Evolutionary conservation across 2,113 vertebrate species (phyloP), one percentile per base, ranked within the genome.

Genomic region (Connochaetes taurinus): DNA sequence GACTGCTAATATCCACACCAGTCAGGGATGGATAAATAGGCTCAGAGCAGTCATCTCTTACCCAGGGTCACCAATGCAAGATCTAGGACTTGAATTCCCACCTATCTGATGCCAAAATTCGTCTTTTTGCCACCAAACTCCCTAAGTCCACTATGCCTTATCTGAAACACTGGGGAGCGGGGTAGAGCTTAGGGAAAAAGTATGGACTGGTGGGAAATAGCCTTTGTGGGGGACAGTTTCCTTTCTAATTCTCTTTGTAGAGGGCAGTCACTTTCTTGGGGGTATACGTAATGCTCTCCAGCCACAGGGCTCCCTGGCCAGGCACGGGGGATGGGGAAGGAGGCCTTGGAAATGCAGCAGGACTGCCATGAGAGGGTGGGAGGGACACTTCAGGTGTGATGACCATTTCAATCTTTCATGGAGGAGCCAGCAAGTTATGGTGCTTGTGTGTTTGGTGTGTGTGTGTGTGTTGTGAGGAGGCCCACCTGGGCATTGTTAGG

Each of bases 131-230:
- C 19, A 85, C 27, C 62, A 82, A 40, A 84, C 60, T 43, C 67
- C 90, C 90, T 31, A 97, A 98, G 53, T 84, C 95, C 60, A 64
- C 87, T 60, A 58, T 78, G 40, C 55, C 67, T 96, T 82, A 87
- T n/a, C 60, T 92, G 92, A 2, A 0, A 67, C 88, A 86, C 33
- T 74, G 16, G 60, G 93, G 86, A 43, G 85, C 6, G 7, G 29
- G 47, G 95, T 33, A 52, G 36, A 23, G 8, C 3, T 78, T 33
- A 29, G 40, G 14, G 40, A 11, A 29, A 29, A 60, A 60, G 16
- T 16, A 15, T 31, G 47, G 50, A 33, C 27, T 43, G 33, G 43
- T 82, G 25, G 64, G 58, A 87, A 36, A 55, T 12, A 78, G 11
- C 27, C 16, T 9, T 27, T 58, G 89, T 17, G 33, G 21, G 6